Base-by-base conservation (phyloP, 2,888 invertebrate species). In the Oxytorus armatus region DNA sequence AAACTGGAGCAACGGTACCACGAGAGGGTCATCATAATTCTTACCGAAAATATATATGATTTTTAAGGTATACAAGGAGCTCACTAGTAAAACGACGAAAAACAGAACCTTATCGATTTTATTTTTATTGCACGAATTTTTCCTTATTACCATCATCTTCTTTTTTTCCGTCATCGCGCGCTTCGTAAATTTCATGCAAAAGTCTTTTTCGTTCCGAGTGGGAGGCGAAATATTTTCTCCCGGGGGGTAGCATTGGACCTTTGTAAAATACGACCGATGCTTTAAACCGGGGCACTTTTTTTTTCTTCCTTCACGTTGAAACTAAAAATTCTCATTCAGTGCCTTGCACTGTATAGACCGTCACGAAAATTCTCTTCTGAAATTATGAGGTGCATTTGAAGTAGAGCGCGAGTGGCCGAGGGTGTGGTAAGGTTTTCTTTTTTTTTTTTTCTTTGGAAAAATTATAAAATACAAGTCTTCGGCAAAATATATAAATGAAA, bases 1-100 rank as follows among this genome's bases (percentile, higher is more conserved):
- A 86, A 88, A 86, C 80, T 87, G 79, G 85, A 86, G 81, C 86
- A 87, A 87, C 86, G 85, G 86, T 85, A 84, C 84, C 77, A 10
- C 29, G 39, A n/a, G 25, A 14, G 10, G 39, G 21, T 10, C 57
- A 68, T 63, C 82, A 76, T 86, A 87, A 84, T 85, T 88, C 79
- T 83, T 78, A 29, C 53, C 63, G 57, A 51, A 80, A 72, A 74
- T 80, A 77, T 59, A 74, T 80, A 77, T 59, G 44, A 70, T 69
- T 53, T 79, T 72, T 53, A 47, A 66, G 53, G 23, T 10, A 66
- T 39, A 36, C 65, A 57, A 39, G n/a, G n/a, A n/a, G 61, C 49
- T 74, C 42, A 65, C 10, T 16, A n/a, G 39, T 11, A 11, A 23
- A 77, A 47, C 10, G 23, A 59, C 29, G 57, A 16, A 33, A 33